These are phyloP conservation scores for Loris lydekkerianus DNA, from an alignment of 2,797 vertebrate species.

Conservation along the genomic window DNA sequence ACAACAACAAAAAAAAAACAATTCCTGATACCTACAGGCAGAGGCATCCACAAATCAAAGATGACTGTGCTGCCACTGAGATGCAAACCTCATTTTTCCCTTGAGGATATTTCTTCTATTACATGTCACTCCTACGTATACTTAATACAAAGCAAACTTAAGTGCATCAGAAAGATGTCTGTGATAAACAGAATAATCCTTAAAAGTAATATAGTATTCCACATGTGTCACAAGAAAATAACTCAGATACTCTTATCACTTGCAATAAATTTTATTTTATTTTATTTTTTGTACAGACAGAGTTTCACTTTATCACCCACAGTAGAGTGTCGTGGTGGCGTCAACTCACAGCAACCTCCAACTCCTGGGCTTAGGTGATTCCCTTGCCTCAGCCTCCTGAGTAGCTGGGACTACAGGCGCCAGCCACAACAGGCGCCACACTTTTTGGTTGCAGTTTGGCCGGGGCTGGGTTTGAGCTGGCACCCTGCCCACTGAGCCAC, in stretches of 20 bases:
- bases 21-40: constrained; percentile 1
- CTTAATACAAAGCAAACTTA: constrained; percentile 62
- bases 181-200: constrained; percentile 60
- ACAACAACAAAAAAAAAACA: not conserved
- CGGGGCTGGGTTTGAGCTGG: no score
- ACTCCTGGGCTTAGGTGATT: no score
- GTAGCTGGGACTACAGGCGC: no score
- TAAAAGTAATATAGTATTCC: constrained; percentile 51
- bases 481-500: no score
- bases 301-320: no score
- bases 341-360: no score
- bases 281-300: no score
- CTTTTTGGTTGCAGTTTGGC: no score
- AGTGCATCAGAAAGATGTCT: constrained; percentile 57
- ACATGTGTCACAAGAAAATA: constrained; percentile 66
- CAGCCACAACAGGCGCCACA: no score
- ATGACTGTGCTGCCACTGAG: not conserved
- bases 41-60: constrained; percentile 45
- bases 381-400: no score
- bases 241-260: constrained; percentile 57
- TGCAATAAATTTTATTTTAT: constrained; percentile 59
- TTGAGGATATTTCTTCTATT: constrained; percentile 53
- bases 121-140: constrained; percentile 40
- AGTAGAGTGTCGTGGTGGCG: no score
- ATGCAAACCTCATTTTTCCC: constrained; percentile 28